A percentile compares a stretch with the other conserved stretches of the same genome.
These are phyloP conservation scores for Chalcis sispes DNA, from an alignment of 2,888 invertebrate species.

Conservation along the genomic window DNA sequence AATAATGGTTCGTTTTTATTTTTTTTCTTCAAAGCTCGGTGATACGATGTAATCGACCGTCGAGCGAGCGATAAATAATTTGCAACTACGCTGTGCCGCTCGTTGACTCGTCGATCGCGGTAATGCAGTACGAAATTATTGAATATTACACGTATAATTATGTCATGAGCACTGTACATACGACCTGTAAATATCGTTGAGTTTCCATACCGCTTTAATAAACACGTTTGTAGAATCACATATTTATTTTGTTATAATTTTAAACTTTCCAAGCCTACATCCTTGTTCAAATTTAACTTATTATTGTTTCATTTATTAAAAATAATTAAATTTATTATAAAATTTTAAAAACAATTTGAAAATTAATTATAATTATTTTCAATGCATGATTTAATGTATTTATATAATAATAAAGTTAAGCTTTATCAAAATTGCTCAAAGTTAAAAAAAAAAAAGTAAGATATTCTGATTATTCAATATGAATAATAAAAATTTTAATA, in stretches of 20 bases:
- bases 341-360: too few relatives aligned
- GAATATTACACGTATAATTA: conserved; percentile 61
- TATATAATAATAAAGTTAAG: too few relatives aligned
- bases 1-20: conserved; percentile 27
- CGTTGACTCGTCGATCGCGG: conserved; percentile 17
- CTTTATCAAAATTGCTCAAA: too few relatives aligned
- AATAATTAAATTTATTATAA: too few relatives aligned
- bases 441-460: too few relatives aligned
- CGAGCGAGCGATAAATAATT: conserved; percentile 33
- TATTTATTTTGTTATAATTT: conserved; percentile 57
- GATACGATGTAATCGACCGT: conserved; percentile 31
- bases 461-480: too few relatives aligned
- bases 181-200: conserved; percentile 79
- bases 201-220: conserved; percentile 81
- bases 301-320: too few relatives aligned
- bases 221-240: conserved; percentile 78
- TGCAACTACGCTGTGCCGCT: conserved; percentile 26
- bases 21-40: conserved; percentile 42
- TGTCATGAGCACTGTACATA: conserved; percentile 71
- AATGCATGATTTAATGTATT: too few relatives aligned
- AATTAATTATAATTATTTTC: too few relatives aligned
- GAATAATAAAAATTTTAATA: too few relatives aligned
- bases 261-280: conserved; percentile 33
- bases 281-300: conserved; percentile 15
- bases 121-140: conserved; percentile 47